phyloP scores from a whole-genome alignment of 2,113 vertebrate species.

The Corvus cornix region DNA sequence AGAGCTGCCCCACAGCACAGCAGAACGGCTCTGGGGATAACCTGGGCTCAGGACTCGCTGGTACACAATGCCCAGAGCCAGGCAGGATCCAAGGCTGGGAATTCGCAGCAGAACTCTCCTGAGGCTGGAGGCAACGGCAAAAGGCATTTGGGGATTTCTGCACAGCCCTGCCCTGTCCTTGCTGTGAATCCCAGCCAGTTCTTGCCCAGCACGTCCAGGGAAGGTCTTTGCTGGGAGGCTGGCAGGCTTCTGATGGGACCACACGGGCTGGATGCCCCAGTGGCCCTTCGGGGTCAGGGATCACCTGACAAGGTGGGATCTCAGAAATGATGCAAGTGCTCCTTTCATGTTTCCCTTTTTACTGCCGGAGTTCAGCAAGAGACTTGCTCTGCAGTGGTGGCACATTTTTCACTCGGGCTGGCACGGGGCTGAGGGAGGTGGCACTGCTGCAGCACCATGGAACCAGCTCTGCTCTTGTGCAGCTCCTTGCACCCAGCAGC shows the following conservation, averaged over 20 bases:
- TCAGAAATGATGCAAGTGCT: accelerated
- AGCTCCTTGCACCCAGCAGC: neutral
- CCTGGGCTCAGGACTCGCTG: neutral
- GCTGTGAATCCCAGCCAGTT: neutral
- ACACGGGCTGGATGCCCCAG: accelerated
- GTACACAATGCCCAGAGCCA: accelerated
- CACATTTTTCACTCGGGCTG: neutral
- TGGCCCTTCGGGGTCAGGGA: neutral
- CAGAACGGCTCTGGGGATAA: neutral
- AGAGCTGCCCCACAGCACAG: neutral
- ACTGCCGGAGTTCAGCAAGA: neutral
- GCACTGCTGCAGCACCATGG: neutral
- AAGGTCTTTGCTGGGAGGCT: neutral
- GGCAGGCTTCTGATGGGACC: neutral
- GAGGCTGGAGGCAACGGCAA: neutral
- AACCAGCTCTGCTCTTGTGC: neutral
- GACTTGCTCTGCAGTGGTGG: neutral
- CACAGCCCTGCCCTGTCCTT: neutral
- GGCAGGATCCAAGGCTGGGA: neutral
- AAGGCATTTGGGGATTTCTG: neutral
- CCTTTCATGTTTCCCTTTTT: neutral
- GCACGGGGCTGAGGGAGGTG: neutral
- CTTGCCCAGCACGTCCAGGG: neutral
- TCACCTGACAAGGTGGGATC: accelerated
- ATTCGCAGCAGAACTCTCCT: accelerated